Evolutionary conservation across 1,140 invertebrate species (phyloP).

Genomic region (Caenorhabditis remanei): DNA sequence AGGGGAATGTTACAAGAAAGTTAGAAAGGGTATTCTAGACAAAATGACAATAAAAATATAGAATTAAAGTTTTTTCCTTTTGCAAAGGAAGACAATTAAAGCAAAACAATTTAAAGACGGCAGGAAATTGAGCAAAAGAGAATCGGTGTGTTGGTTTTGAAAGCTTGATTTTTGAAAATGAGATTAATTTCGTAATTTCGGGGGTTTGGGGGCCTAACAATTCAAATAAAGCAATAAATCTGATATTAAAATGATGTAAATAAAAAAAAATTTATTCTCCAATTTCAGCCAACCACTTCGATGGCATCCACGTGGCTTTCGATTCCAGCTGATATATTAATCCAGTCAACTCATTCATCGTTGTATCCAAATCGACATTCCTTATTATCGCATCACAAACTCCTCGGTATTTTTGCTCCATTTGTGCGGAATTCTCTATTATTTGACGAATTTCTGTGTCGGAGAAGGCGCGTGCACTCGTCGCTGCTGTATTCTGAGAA

Average conservation of each 20-base stretch:
- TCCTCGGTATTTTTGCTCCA: constrained; percentile 36
- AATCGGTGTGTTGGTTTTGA: no score
- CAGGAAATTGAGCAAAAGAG: no score
- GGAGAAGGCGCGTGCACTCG: constrained; percentile 41
- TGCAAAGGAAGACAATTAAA: no score
- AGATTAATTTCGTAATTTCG: no score
- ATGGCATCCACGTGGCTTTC: constrained; percentile 42
- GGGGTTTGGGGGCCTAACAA: no score
- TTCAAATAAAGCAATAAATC: not conserved
- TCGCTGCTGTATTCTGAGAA: constrained; percentile 4
- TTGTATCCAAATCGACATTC: constrained; percentile 49
- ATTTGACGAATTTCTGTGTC: constrained; percentile 58
- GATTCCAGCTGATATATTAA: constrained; percentile 55
- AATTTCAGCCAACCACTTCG: constrained; percentile 40
- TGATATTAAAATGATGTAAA: not conserved
- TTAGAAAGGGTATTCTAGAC: no score
- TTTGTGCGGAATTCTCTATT: constrained; percentile 47
- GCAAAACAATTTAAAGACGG: no score
- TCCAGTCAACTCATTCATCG: constrained; percentile 52
- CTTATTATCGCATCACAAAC: constrained; percentile 31
- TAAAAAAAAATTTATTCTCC: constrained; percentile 4
- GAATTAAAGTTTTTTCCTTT: no score
- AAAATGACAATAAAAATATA: no score
- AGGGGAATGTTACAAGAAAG: no score
- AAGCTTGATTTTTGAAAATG: no score